Evolutionary conservation across 1,140 invertebrate genomes (phyloP), one percentile per base, ranked within the genome.

Genomic region (Drosophila arawakana): DNA sequence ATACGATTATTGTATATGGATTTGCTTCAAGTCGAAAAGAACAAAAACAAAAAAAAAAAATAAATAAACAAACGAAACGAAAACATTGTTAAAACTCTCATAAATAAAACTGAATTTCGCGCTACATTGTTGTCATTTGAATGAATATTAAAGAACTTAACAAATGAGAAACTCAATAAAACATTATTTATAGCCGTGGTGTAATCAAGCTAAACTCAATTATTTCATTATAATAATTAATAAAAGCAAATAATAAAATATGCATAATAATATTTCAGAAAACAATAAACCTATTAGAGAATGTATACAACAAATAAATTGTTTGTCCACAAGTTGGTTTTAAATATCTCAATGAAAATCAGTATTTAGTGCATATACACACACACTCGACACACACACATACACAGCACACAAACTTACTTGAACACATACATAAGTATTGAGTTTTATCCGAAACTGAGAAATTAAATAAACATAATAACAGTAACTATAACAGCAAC

Each of bases 121-220:
- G 73, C 76, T 84, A 80, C 72, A 84, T 82, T 82, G 80, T 82
- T 82, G 80, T 84, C 80, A 72, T 73, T 83, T 82, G 61, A 80
- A 73, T 60, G 39, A 63, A 73, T 68, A 78, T 47, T 69, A 37
- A 50, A 10, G 18, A 21, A 21, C 18, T 21, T 21, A 49, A 61
- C 59, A n/a, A 50, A 43, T 13, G 46, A 21, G 11, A 6, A 30
- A 25, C 60, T 35, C 55, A 44, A 52, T 21, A 61, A 21, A 54
- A 57, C 78, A 79, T 80, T 65, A 67, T 80, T 73, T 83, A 80
- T 80, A 72, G 62, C 80, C 68, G 61, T 83, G 76, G 21, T 83
- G 77, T 80, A 84, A 72, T 71, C 70, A 63, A 72, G 57, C 55
- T 59, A 69, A 76, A 63, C 11, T 47, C 62, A 80, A 83, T 80